Base-by-base conservation (phyloP, 1,140 invertebrate genomes). In the Zaprionus capensis region DNA sequence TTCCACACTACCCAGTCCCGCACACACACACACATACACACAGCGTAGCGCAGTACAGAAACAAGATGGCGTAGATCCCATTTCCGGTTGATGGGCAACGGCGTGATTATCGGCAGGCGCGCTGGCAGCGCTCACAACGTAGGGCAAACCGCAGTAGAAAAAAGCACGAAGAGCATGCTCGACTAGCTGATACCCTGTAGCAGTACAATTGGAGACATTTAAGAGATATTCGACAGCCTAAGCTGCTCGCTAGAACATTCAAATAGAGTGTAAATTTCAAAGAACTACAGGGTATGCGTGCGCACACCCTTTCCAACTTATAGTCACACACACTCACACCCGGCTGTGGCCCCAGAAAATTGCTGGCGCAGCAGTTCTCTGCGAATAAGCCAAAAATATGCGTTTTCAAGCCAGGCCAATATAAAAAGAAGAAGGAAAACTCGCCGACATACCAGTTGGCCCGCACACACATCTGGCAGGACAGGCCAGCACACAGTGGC, bases 331-430 rank as follows among this genome's bases (percentile, higher is more conserved):
- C 57, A 38, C 34, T n/a, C 53, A 31, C 67, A 41, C 26, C 41
- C 55, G 62, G 65, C 55, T 63, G 74, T 62, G 46, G 62, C 56
- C 46, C 73, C 63, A 70, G 71, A 81, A 88, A 88, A 83, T 81
- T 88, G 84, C 81, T 88, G 81, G 71, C 85, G 79, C 85, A 88
- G 84, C 85, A 88, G 81, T 88, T 84, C 83, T 81, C 84, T 88
- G 81, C 84, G 81, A 88, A 84, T 88, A 88, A 88, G 85, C 84
- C 84, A 88, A 88, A 88, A 88, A 84, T 88, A 88, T 88, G 84
- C 84, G 82, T 86, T 86, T 86, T 85, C 82, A 86, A 85, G 82
- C 69, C 81, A 63, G 72, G 83, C 84, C 84, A 84, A 88, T 84
- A 88, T 81, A 84, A 84, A 83, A 81, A 88, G 78, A 76, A 51